These are phyloP conservation scores for Siphonodentalium dalli DNA, from an alignment of 2,888 invertebrate species.

Conservation along the genomic window DNA sequence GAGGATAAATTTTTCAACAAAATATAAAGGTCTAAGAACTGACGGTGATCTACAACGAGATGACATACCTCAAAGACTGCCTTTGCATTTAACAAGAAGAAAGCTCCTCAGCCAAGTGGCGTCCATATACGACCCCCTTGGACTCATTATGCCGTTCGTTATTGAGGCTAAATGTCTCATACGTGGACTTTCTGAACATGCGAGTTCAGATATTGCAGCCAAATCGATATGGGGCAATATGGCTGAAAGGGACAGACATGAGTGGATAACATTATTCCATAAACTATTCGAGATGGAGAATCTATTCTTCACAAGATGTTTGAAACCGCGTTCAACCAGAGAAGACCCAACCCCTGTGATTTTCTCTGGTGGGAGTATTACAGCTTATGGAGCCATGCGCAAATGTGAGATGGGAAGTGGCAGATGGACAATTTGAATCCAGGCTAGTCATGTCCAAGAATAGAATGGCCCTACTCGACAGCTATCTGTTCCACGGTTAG, in stretches of 20 bases:
- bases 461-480: neutral
- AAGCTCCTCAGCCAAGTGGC: conserved; percentile 7
- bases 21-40: neutral
- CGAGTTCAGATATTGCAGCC: neutral
- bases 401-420: conserved; percentile 1
- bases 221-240: conserved; percentile 9
- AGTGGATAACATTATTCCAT: conserved; percentile 3
- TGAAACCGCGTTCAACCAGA: neutral
- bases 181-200: neutral
- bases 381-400: conserved; percentile 3
- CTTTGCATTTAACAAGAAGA: neutral
- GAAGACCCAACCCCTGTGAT: conserved; percentile 1
- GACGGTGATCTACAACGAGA: neutral
- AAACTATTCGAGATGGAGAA: neutral
- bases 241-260: neutral
- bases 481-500: conserved; percentile 1
- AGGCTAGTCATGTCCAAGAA: neutral
- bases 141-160: neutral
- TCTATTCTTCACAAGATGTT: neutral
- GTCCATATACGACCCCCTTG: neutral
- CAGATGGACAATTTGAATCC: neutral
- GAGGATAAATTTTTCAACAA: neutral
- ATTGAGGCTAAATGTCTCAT: conserved; percentile 2
- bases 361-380: conserved; percentile 1
- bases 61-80: neutral